Evolutionary conservation across 53 echinoderm and acorn worm species (phyloP).

Genomic region (Glandiceps talaboti): DNA sequence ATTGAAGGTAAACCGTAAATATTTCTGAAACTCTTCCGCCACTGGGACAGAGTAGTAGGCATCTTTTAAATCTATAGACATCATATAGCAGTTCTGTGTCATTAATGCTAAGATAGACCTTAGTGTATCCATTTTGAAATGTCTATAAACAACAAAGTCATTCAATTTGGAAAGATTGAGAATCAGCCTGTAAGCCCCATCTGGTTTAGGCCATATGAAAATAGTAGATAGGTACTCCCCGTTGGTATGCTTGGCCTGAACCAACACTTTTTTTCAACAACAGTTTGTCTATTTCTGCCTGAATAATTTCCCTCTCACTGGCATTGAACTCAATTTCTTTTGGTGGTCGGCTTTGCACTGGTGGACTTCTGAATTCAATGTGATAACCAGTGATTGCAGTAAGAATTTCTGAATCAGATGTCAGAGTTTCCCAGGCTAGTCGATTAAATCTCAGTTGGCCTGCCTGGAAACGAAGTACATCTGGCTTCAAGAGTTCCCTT

Average conservation of each 20-base stretch:
- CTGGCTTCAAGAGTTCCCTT: too few relatives aligned
- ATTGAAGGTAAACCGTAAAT: background rate
- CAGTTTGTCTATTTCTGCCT: background rate
- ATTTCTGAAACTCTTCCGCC: background rate
- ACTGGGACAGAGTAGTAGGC: conserved; percentile 4
- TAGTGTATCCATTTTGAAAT: conserved; percentile 2
- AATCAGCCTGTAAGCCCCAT: background rate
- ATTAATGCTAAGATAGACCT: background rate
- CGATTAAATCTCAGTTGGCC: conserved; percentile 14
- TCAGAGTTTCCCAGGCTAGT: conserved; percentile 8
- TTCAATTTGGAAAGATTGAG: conserved; percentile 5
- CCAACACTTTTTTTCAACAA: background rate
- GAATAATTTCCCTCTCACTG: background rate
- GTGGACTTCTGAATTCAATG: conserved; percentile 3
- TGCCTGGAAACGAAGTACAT: conserved; percentile 7
- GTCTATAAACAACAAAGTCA: background rate
- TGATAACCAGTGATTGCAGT: conserved; percentile 8
- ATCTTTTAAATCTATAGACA: background rate
- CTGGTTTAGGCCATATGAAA: background rate
- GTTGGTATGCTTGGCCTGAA: background rate
- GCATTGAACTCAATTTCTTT: background rate
- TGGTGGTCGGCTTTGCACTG: background rate
- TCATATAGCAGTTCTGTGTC: background rate
- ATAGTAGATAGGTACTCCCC: background rate
- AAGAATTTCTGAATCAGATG: conserved; percentile 11